Percentiles rank a stretch among this genome's conserved stretches.
phyloP scores from a whole-genome alignment of 2,797 vertebrate genomes.

The Cryptoprocta ferox region DNA sequence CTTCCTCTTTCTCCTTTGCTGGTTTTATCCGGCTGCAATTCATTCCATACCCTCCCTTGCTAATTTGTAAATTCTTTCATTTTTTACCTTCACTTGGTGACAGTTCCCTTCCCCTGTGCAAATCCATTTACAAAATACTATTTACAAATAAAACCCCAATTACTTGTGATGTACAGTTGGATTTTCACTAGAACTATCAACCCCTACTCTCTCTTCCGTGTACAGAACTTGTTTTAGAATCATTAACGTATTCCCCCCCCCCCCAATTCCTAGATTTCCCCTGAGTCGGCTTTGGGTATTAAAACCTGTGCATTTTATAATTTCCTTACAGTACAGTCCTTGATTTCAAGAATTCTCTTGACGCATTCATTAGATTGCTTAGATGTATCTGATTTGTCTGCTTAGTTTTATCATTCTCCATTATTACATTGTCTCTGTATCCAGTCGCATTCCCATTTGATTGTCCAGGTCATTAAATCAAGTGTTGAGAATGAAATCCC shows the following conservation, averaged over 20 bases:
- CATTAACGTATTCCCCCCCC: neutral
- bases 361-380: neutral
- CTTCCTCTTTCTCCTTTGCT: neutral
- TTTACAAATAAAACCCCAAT: neutral
- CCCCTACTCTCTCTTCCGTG: neutral
- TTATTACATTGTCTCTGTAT: neutral
- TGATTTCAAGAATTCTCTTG: neutral
- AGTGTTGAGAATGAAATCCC: neutral
- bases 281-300: neutral
- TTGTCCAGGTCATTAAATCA: neutral
- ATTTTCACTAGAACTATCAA: neutral
- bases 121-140: neutral
- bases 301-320: too few species aligned
- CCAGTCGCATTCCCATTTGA: neutral
- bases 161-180: neutral
- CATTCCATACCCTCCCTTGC: neutral
- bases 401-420: neutral
- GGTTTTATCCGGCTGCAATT: neutral
- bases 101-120: rapidly evolving
- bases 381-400: too few species aligned
- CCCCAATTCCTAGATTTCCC: neutral
- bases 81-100: neutral
- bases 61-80: neutral
- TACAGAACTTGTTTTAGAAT: neutral
- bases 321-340: neutral